Evolutionary conservation across 2,113 vertebrate genomes (phyloP), one percentile per base, ranked within the genome.

Genomic region (Gasterosteus aculeatus): DNA sequence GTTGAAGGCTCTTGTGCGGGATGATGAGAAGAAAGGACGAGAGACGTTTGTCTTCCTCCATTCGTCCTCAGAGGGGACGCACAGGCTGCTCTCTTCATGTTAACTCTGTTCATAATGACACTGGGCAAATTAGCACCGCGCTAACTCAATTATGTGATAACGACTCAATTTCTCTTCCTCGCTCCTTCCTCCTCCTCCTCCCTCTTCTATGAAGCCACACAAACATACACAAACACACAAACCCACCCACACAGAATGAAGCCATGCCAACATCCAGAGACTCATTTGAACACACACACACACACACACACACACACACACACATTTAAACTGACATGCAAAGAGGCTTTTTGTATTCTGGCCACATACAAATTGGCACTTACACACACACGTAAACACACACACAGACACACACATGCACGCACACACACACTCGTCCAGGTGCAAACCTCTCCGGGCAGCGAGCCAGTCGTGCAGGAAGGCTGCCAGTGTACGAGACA

Each of bases 371-470:
- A 7, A 41, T 41, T 41, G n/a, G 49, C 51, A 22, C 51, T 3
- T 47, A 47, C 39, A 33, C 39, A 10, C 72, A 39, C 35, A 66
- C 56, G 44, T 47, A 61, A 19, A 60, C 46, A 67, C 46, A 62
- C 44, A 44, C 38, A 47, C 18, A 60, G 42, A 59, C 18, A 51
- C 18, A 68, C 49, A 41, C 31, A 73, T 10, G 49, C n/a, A 49
- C 47, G 68, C 53, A 64, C 64, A 67, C 65, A 57, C 60, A 57
- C 42, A 35, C 35, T 16, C 12, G n/a, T 75, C 75, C 88, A 92
- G 87, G 90, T 90, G 89, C 70, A 12, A 71, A 80, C 41, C 78
- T 76, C 80, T 83, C 72, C 67, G 72, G 86, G 90, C 81, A 56
- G 38, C 0, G 14, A 56, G 86, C 87, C 89, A 87, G 86, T 49